These are phyloP conservation scores for Recurvirostra avosetta DNA, from an alignment of 2,113 vertebrate genomes.

Conservation along the genomic window DNA sequence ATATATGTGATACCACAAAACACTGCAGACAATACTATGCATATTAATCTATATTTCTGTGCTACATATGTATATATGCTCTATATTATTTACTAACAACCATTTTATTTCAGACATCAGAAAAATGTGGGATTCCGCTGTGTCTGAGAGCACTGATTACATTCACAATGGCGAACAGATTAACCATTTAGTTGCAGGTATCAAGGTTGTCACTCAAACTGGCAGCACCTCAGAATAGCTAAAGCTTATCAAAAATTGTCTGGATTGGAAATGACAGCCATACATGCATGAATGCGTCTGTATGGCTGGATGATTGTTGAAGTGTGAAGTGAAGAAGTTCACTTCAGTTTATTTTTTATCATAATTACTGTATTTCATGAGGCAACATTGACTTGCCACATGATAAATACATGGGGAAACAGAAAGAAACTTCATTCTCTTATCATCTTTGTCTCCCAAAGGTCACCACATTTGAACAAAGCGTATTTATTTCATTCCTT, in stretches of 20 bases:
- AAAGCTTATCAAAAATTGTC: slow-evolving; percentile 63
- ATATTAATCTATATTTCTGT: neutral
- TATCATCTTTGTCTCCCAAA: slow-evolving; percentile 32
- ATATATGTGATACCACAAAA: neutral
- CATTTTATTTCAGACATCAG: slow-evolving; percentile 23
- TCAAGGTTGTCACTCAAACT: slow-evolving; percentile 65
- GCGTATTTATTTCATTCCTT: slow-evolving; percentile 43
- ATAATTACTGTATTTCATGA: slow-evolving; percentile 63
- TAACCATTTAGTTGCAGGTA: slow-evolving; percentile 67
- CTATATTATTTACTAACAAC: neutral
- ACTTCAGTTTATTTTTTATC: slow-evolving; percentile 53
- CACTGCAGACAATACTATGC: neutral
- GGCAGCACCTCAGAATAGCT: slow-evolving; percentile 61
- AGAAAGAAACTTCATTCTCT: slow-evolving; percentile 40
- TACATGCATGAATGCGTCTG: slow-evolving; percentile 63
- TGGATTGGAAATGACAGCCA: slow-evolving; percentile 67
- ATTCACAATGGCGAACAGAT: slow-evolving; percentile 59
- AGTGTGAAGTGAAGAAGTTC: slow-evolving; percentile 65
- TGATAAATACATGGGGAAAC: slow-evolving; percentile 27
- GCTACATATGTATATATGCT: neutral
- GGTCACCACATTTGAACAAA: slow-evolving; percentile 45
- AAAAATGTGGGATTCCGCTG: slow-evolving; percentile 17
- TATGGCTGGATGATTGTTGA: slow-evolving; percentile 56
- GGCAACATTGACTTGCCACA: slow-evolving; percentile 16
- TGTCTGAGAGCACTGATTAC: slow-evolving; percentile 21